phyloP scores from a whole-genome alignment of 2,113 vertebrate genomes.

The Rhizomys pruinosus region DNA sequence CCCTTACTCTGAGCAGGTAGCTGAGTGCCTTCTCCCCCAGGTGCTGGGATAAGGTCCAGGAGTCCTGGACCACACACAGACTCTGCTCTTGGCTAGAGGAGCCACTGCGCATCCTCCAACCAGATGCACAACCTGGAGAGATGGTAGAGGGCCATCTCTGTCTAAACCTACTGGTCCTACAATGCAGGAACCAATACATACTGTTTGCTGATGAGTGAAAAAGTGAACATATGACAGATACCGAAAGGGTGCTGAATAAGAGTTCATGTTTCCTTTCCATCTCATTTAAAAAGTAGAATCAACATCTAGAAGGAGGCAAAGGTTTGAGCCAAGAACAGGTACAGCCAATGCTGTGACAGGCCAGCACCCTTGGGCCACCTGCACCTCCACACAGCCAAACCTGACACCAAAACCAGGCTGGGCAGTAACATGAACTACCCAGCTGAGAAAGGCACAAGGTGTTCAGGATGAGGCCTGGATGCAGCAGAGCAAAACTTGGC shows the following conservation, averaged over 20 bases:
- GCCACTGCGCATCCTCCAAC: background rate
- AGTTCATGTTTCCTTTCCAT: background rate
- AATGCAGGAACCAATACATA: background rate
- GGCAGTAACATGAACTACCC: background rate
- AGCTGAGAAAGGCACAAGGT: background rate
- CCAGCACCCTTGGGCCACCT: background rate
- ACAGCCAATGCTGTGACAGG: background rate
- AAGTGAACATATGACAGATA: background rate
- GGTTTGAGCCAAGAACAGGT: background rate
- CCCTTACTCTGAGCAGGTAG: background rate
- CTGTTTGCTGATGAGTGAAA: background rate
- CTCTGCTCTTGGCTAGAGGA: background rate
- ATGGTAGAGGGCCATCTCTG: background rate
- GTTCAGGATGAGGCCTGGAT: constrained; percentile 4
- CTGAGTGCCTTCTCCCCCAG: background rate
- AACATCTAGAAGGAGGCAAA: background rate
- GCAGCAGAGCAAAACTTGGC: no score
- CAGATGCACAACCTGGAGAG: background rate
- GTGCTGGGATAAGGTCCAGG: background rate
- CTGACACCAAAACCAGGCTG: constrained; percentile 74
- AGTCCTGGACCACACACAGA: background rate
- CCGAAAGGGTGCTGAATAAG: background rate
- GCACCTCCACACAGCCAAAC: constrained; percentile 67
- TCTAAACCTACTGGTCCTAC: background rate
- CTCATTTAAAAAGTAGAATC: background rate